These are phyloP conservation scores for Aspidapion aeneum DNA, from an alignment of 2,888 invertebrate genomes.

Conservation along the genomic window DNA sequence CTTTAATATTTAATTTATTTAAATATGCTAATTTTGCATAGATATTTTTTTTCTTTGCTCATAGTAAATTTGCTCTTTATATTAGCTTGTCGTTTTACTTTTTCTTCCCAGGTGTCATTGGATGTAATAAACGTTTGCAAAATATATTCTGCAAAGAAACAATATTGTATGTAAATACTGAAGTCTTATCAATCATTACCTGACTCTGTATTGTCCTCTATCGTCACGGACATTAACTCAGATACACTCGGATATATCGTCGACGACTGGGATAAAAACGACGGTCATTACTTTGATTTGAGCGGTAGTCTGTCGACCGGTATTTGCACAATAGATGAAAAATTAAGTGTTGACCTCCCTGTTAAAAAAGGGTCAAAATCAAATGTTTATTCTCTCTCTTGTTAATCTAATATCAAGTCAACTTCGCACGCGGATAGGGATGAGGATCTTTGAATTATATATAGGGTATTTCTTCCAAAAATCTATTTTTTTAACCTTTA, in stretches of 20 bases:
- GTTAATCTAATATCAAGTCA: slow-evolving; percentile 43
- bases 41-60: too few relatives aligned
- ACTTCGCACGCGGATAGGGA: slow-evolving; percentile 33
- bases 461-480: too few relatives aligned
- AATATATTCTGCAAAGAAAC: background rate
- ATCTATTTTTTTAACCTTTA: too few relatives aligned
- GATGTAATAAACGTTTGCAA: background rate
- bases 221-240: slow-evolving; percentile 36
- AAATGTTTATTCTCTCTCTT: slow-evolving; percentile 38
- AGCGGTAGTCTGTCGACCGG: slow-evolving; percentile 35
- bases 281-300: slow-evolving; percentile 37
- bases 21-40: too few relatives aligned
- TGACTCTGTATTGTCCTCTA: slow-evolving; percentile 32
- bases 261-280: slow-evolving; percentile 41
- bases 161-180: background rate
- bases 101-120: background rate
- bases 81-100: too few relatives aligned
- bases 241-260: slow-evolving; percentile 33
- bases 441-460: too few relatives aligned
- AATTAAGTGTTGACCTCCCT: slow-evolving; percentile 40
- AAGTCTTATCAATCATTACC: slow-evolving; percentile 26
- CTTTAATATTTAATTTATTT: too few relatives aligned
- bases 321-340: slow-evolving; percentile 42
- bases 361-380: slow-evolving; percentile 41
- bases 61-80: too few relatives aligned